Conservation (phyloP, 1,140 invertebrate species). For the Vanessa tameamea region DNA sequence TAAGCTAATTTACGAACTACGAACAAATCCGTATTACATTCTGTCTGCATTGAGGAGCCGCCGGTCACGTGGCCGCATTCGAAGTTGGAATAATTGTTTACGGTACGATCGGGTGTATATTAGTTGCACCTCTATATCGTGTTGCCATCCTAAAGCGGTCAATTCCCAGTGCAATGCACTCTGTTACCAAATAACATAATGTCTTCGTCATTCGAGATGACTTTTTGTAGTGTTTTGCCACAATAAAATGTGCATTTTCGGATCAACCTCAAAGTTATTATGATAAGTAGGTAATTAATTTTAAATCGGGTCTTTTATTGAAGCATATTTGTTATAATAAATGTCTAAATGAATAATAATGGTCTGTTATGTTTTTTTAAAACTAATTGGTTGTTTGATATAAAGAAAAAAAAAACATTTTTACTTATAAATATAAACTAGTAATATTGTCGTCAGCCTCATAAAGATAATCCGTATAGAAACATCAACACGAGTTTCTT, state of each 20-base stretch:
- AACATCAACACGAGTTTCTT: slow-evolving; percentile 48
- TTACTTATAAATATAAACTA: background rate
- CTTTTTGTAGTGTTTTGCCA: slow-evolving; percentile 64
- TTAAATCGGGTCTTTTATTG: slow-evolving; percentile 61
- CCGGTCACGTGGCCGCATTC: slow-evolving; percentile 58
- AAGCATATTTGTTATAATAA: slow-evolving; percentile 53
- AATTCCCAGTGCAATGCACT: slow-evolving; percentile 70
- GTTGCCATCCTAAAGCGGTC: slow-evolving; percentile 65
- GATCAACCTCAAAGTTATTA: slow-evolving; percentile 60
- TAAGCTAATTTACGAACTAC: slow-evolving; percentile 29
- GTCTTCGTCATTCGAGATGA: slow-evolving; percentile 58
- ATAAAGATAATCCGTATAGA: slow-evolving; percentile 21
- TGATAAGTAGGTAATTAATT: slow-evolving; percentile 72
- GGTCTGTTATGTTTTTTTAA: slow-evolving; percentile 46
- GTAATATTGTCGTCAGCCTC: slow-evolving; percentile 14
- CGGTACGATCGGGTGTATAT: slow-evolving; percentile 53
- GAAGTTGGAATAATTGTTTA: slow-evolving; percentile 58
- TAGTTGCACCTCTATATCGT: slow-evolving; percentile 49
- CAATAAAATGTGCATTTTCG: slow-evolving; percentile 67
- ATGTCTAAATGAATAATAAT: slow-evolving; percentile 48
- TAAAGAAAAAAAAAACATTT: background rate
- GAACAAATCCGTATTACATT: background rate
- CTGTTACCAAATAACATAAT: slow-evolving; percentile 71
- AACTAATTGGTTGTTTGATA: slow-evolving; percentile 44
- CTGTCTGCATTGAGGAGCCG: slow-evolving; percentile 11